Evolutionary conservation across 2,888 invertebrate species (phyloP).

Genomic region (Augiades crinisus): DNA sequence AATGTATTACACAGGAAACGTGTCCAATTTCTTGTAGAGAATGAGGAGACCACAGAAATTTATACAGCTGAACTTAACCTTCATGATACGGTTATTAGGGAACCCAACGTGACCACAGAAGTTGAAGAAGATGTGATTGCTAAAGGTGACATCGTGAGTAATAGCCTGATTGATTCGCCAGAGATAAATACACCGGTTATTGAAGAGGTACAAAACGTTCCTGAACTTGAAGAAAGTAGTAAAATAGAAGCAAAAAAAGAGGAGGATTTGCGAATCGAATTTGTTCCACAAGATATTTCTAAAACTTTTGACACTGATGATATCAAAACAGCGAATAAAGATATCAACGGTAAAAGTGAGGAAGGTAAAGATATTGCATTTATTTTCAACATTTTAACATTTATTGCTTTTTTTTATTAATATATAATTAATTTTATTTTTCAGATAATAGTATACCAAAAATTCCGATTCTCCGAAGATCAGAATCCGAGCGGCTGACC

Average conservation of each 20-base stretch:
- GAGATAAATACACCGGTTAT: constrained; percentile 23
- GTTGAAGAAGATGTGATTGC: constrained; percentile 38
- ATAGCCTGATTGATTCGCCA: constrained; percentile 45
- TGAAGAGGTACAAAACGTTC: constrained; percentile 46
- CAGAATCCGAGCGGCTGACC: constrained; percentile 70
- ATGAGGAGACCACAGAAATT: constrained; percentile 76
- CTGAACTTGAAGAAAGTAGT: constrained; percentile 40
- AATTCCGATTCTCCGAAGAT: constrained; percentile 65
- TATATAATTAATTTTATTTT: constrained; percentile 37
- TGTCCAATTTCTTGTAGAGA: constrained; percentile 87
- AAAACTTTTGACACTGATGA: constrained; percentile 23
- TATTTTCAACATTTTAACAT: neutral
- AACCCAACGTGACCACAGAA: constrained; percentile 39
- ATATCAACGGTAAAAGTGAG: constrained; percentile 32
- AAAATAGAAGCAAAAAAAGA: constrained; percentile 27
- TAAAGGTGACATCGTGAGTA: constrained; percentile 67
- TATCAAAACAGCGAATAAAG: constrained; percentile 39
- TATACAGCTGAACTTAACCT: constrained; percentile 74
- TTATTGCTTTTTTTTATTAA: neutral
- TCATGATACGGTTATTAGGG: constrained; percentile 52
- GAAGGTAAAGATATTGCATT: constrained; percentile 4
- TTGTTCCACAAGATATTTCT: constrained; percentile 11
- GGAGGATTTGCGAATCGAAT: constrained; percentile 28
- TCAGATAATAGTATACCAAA: constrained; percentile 70
- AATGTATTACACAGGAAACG: constrained; percentile 82